phyloP scores from a whole-genome alignment of 2,113 vertebrate species.

The Ploceus nigricollis region DNA sequence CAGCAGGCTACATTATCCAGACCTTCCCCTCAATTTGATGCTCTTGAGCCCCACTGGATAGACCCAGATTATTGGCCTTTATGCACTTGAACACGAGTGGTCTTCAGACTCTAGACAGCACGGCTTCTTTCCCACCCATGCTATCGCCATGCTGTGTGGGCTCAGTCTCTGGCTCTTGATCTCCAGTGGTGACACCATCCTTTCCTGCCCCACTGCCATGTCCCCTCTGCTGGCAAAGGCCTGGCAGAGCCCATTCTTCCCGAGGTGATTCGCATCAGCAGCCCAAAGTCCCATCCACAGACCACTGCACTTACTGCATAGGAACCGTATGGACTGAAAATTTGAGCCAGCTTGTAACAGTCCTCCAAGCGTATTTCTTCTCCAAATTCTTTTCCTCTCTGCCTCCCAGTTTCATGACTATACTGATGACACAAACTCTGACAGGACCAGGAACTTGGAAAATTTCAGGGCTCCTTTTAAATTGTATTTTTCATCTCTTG shows the following conservation, averaged over 20 bases:
- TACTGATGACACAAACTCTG: background rate
- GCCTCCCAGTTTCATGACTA: background rate
- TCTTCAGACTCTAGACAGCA: background rate
- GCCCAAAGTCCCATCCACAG: background rate
- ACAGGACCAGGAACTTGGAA: background rate
- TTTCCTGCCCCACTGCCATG: background rate
- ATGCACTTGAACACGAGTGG: background rate
- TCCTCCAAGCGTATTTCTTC: background rate
- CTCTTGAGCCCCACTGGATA: background rate
- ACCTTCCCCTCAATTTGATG: background rate
- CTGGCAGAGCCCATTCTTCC: background rate
- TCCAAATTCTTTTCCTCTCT: background rate
- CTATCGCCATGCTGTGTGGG: background rate
- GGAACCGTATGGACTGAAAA: background rate
- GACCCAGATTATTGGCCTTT: background rate
- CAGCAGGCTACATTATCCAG: background rate
- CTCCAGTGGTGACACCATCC: rapidly evolving
- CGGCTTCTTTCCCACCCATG: background rate
- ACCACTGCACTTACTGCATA: background rate
- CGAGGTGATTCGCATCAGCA: background rate
- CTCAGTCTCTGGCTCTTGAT: background rate
- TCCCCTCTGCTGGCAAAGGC: background rate
- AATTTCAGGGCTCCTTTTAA: background rate
- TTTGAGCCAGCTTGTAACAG: background rate
- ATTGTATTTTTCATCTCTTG: background rate